A percentile compares a stretch with the other conserved stretches of the same genome.
Evolutionary conservation across 2,888 invertebrate species (phyloP).

Genomic region (Trichopria drosophilae): DNA sequence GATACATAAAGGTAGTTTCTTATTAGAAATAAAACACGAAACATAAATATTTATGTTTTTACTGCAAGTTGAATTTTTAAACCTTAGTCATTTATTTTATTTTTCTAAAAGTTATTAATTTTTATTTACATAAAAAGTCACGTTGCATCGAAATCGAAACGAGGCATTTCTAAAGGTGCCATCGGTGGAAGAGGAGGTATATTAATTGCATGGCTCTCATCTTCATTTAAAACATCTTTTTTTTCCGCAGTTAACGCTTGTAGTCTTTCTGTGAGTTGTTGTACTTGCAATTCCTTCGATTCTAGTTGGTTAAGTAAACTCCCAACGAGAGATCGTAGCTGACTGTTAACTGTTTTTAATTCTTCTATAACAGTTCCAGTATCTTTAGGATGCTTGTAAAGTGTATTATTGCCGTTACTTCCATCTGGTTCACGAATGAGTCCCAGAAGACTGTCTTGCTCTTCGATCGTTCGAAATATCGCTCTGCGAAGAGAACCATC

Average conservation of each 20-base stretch:
- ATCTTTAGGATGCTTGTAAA: conserved; percentile 65
- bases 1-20: too few species aligned
- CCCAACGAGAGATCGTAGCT: conserved; percentile 64
- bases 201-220: conserved; percentile 46
- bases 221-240: conserved; percentile 42
- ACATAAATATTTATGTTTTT: too few species aligned
- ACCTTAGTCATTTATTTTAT: too few species aligned
- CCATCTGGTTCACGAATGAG: conserved; percentile 44
- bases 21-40: too few species aligned
- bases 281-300: conserved; percentile 68
- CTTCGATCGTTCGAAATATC: conserved; percentile 69
- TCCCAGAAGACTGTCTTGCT: conserved; percentile 65
- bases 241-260: conserved; percentile 40
- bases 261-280: conserved; percentile 64
- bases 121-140: conserved; percentile 15
- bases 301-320: conserved; percentile 68
- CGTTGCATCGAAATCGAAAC: conserved; percentile 61
- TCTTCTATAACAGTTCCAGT: conserved; percentile 69
- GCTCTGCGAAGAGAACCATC: conserved; percentile 49
- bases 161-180: conserved; percentile 67
- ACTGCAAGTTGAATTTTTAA: too few species aligned
- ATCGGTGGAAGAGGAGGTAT: conserved; percentile 59
- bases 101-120: too few species aligned
- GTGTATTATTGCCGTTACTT: conserved; percentile 9
- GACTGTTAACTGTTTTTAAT: conserved; percentile 67